Evolutionary conservation across 2,888 invertebrate genomes (phyloP), one percentile per base, ranked within the genome.

Genomic region (Tanypteryx hageni): DNA sequence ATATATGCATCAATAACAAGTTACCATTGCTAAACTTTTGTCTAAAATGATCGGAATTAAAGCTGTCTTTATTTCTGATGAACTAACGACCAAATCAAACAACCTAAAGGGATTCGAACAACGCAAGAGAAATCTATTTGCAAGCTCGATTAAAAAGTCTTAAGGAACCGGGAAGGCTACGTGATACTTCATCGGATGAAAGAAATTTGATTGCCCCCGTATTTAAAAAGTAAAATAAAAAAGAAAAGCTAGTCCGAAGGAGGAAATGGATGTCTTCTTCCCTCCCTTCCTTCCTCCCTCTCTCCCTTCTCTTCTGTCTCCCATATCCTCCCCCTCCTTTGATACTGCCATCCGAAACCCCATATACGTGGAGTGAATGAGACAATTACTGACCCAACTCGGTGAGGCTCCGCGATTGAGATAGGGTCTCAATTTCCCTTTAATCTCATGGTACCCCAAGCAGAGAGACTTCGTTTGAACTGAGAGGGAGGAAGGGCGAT

Each of bases 301-400:
- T 64, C 64, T 64, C 18, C 64, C 8, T n/a, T n/a, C 64, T 0
- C 11, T 64, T 56, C 82, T 14, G 31, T 56, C 14, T n/a, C 64
- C 5, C 14, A 27, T 10, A 0, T 31, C 44, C 82, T 44, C 31
- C 44, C 27, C 44, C 84, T 10, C 27, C 81, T 81, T 81, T 13
- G n/a, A 13, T 13, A 56, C 8, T 14, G 4, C 22, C 57, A 56
- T 84, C 57, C 57, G 59, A 59, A 27, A 8, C n/a, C 58, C 85
- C 18, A 16, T 13, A 59, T 27, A 68, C n/a, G 44, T 64, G 89
- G 61, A 44, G 44, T 89, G 89, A 64, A 89, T 89, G 89, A 64
- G 89, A 89, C 89, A 89, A 89, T 89, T 89, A 89, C 89, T 89
- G 89, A 89, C 89, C 64, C 64, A 64, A 86, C 59, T 86, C 61